Conservation (phyloP, 2,797 vertebrate genomes). For the Coregonus sp. region DNA sequence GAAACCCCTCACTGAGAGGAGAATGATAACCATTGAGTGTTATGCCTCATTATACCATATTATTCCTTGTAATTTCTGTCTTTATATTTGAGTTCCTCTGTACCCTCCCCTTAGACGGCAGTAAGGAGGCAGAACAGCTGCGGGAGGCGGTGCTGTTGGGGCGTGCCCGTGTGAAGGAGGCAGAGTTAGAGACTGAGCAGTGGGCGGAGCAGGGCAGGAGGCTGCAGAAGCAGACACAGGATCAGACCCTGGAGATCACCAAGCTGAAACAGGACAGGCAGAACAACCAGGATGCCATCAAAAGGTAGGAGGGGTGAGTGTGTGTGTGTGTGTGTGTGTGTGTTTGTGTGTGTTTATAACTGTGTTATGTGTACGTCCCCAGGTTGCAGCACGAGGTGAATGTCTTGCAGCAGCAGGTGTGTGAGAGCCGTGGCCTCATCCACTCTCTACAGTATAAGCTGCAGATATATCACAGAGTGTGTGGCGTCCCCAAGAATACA, state of each 20-base stretch:
- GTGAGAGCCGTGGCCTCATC: slow-evolving; percentile 77
- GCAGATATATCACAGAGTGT: slow-evolving; percentile 66
- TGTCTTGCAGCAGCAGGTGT: slow-evolving; percentile 84
- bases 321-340: background rate
- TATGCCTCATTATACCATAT: no score
- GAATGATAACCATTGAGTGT: no score
- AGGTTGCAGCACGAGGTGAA: slow-evolving; percentile 84
- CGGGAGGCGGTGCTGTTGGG: slow-evolving; percentile 70
- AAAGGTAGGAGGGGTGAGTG: slow-evolving; percentile 69
- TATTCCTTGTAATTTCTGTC: background rate
- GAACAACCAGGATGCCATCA: slow-evolving; percentile 78
- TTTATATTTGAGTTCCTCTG: background rate
- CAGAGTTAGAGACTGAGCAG: slow-evolving; percentile 75
- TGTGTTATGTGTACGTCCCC: background rate
- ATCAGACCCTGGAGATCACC: slow-evolving; percentile 67
- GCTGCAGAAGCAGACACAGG: slow-evolving; percentile 69
- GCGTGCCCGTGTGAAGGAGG: slow-evolving; percentile 71
- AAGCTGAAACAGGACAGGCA: slow-evolving; percentile 78
- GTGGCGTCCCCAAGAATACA: slow-evolving; percentile 32
- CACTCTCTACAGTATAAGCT: slow-evolving; percentile 78
- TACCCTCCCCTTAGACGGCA: slow-evolving; percentile 64
- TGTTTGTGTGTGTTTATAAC: background rate
- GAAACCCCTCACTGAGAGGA: no score
- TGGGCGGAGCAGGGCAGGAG: slow-evolving; percentile 69
- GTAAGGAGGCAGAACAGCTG: slow-evolving; percentile 74